Evolutionary conservation across 2,888 invertebrate species (phyloP), one percentile per base, ranked within the genome.

Genomic region (Cyaniris semiargus): DNA sequence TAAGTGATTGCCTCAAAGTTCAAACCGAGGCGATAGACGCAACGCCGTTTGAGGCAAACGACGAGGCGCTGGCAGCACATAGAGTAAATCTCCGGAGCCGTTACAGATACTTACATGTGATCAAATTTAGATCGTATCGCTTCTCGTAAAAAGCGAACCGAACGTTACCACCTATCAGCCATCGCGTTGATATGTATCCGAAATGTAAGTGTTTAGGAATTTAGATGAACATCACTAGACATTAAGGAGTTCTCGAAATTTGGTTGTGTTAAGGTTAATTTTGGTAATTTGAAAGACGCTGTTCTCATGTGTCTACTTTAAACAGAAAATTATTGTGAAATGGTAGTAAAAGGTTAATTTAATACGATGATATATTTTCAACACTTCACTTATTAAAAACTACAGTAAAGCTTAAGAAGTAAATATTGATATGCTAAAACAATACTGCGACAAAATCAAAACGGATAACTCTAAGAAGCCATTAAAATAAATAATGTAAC

Each of bases 1-100:
- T 84, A 85, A 86, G 86, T 85, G 85, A 87, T 88, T 85, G 85
- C 83, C 81, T 81, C 82, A n/a, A n/a, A n/a, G n/a, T n/a, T n/a
- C n/a, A 78, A 82, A 82, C 80, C 82, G 80, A 75, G 78, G 81
- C 82, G 81, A 84, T 84, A 84, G 82, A 84, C 83, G 81, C 79
- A 80, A 84, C 81, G 58, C 13, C 56, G 76, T 70, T 76, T 15
- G 56, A 72, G 27, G 18, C 44, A 53, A 53, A 72, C 72, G 44
- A 70, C 48, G 56, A 77, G 75, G 70, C 76, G 76, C 78, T 79
- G 77, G 31, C 70, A 18, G 71, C 71, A 56, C 34, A 70, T 79
- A 75, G 78, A 79, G 79, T 80, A 79, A 80, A 81, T 80, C 79
- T 78, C 78, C 75, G 31, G 31, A 74, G 79, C 78, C 80, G 78